Evolutionary conservation across 2,888 invertebrate genomes (phyloP).

Genomic region (Nebria brevicollis): DNA sequence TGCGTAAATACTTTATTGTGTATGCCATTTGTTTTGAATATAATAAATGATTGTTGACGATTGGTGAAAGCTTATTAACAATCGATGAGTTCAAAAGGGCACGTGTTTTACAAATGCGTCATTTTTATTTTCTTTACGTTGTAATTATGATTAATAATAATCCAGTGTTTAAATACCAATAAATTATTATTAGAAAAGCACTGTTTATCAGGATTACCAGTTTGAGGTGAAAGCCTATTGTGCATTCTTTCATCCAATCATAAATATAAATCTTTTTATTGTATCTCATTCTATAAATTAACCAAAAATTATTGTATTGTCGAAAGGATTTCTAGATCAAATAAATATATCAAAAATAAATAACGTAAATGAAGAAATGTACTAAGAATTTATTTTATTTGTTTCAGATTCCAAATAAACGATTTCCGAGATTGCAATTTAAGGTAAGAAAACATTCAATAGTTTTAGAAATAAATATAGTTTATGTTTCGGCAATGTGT

Average conservation of each 20-base stretch:
- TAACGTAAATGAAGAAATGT: too few species aligned
- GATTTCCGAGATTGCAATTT: too few species aligned
- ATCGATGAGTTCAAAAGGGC: conserved; percentile 1
- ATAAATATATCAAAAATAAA: too few species aligned
- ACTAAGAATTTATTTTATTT: too few species aligned
- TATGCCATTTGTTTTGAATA: conserved; percentile 22
- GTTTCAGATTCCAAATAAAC: too few species aligned
- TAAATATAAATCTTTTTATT: not conserved
- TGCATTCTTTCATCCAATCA: not conserved
- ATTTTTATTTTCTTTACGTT: not conserved
- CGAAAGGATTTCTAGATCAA: too few species aligned
- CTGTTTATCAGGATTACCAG: not conserved
- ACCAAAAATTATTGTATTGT: too few species aligned
- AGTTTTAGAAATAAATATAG: too few species aligned
- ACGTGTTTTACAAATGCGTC: not conserved
- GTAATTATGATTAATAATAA: not conserved
- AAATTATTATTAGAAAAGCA: not conserved
- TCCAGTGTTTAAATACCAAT: not conserved
- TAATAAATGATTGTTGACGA: conserved; percentile 16
- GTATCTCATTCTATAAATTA: too few species aligned
- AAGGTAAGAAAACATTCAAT: too few species aligned
- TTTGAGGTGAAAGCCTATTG: not conserved
- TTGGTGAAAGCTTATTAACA: conserved; percentile 12
- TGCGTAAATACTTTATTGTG: not conserved
- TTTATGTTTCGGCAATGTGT: too few species aligned